phyloP scores from a whole-genome alignment of 2,888 invertebrate species.

The Heliconius erato region DNA sequence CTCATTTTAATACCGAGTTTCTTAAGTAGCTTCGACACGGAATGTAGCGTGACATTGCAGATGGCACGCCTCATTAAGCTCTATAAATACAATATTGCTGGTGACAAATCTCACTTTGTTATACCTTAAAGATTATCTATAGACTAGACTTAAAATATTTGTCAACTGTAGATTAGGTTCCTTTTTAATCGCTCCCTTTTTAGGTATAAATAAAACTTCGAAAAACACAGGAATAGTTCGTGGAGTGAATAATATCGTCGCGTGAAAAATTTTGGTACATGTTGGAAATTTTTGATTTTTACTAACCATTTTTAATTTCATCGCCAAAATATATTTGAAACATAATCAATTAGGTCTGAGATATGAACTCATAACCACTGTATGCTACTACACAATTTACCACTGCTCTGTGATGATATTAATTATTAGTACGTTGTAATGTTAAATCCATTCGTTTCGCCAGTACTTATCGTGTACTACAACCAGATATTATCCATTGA shows the following conservation, averaged over 20 bases:
- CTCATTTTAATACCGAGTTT: constrained; percentile 65
- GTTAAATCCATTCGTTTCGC: constrained; percentile 2
- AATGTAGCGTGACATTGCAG: constrained; percentile 70
- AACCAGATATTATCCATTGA: constrained; percentile 23
- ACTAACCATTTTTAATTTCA: no score
- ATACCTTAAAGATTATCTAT: constrained; percentile 37
- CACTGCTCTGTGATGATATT: background rate
- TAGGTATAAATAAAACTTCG: background rate
- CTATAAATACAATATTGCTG: constrained; percentile 51
- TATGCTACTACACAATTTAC: background rate
- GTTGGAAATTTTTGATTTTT: no score
- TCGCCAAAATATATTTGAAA: no score
- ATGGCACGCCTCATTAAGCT: constrained; percentile 51
- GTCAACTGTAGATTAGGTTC: background rate
- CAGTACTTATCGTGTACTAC: constrained; percentile 13
- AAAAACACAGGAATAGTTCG: background rate
- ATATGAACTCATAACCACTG: background rate
- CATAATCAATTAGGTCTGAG: background rate
- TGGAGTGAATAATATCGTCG: background rate
- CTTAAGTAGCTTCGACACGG: constrained; percentile 75
- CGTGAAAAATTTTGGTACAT: no score
- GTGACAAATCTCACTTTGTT: constrained; percentile 52
- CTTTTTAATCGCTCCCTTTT: background rate
- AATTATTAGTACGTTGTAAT: background rate
- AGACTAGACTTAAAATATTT: constrained; percentile 1